Conservation (phyloP, 2,113 vertebrate genomes). For the Mungos mungo region DNA sequence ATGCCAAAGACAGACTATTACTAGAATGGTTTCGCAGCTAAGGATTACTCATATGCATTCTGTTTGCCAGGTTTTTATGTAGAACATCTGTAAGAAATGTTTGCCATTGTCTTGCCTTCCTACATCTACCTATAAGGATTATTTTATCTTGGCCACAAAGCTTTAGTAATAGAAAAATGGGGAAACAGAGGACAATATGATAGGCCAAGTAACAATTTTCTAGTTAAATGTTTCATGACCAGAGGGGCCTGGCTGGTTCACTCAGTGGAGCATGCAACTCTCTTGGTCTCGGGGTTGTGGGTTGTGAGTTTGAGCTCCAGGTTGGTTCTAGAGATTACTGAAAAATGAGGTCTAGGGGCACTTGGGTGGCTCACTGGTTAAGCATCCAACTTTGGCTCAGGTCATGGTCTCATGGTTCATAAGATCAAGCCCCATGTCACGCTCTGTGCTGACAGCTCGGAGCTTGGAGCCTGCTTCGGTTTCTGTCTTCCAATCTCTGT, state of each 20-base stretch:
- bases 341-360: background rate
- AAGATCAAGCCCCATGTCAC: too few relatives aligned
- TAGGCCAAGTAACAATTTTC: constrained; percentile 11
- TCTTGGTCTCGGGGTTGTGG: background rate
- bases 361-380: too few relatives aligned
- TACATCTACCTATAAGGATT: background rate
- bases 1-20: constrained; percentile 40
- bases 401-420: too few relatives aligned
- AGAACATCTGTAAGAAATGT: constrained; percentile 61
- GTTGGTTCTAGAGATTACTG: background rate
- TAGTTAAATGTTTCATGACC: background rate
- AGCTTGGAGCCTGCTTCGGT: too few relatives aligned
- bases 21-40: constrained; percentile 50
- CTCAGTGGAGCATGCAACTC: background rate
- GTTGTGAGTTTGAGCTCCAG: background rate
- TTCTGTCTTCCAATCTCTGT: too few relatives aligned
- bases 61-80: constrained; percentile 63
- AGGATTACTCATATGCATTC: constrained; percentile 55
- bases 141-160: constrained; percentile 23
- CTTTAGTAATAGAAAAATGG: constrained; percentile 41
- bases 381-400: too few relatives aligned
- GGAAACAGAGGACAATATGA: background rate
- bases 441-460: too few relatives aligned
- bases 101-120: constrained; percentile 46
- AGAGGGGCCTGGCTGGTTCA: background rate